Base-by-base conservation (phyloP, 2,113 vertebrate species). In the Plotosus lineatus region DNA sequence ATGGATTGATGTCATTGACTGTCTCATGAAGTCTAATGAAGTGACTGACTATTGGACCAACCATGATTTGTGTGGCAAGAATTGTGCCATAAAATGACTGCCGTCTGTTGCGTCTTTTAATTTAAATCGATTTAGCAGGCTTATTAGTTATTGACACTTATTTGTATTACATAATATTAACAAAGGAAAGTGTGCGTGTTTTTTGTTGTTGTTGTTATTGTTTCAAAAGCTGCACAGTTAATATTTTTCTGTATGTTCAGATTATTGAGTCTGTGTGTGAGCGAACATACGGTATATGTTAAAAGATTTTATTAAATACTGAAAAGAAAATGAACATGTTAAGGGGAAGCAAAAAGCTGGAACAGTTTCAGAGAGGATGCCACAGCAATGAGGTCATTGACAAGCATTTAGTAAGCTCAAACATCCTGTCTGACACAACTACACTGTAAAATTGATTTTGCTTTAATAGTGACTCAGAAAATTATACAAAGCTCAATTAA, bases 401-500 rank as follows among this genome's bases (percentile, higher is more conserved):
- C 77, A 79, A 80, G 46, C 80, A 72, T 46, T n/a, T 1, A 76
- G 44, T 55, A 79, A 63, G 63, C 56, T 79, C 31, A 42, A 73
- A 71, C 55, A 51, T 31, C 44, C 31, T 42, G 77, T 77, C 38
- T 80, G 71, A 77, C 51, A 71, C 50, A 78, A 56, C 56, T 82
- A 75, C 75, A 85, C 75, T 85, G 83, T 74, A 42, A 78, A 78
- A n/a, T 36, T 42, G 50, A 44, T 82, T 56, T 31, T 40, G 75
- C 36, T 78, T 66, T 50, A 31, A 44, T 44, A 60, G 36, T 55
- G 21, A 26, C 7, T 38, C 33, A 65, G 17, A 8, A 65, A 38
- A 36, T n/a, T 51, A 19, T 2, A 14, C 48, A 50, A 14, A 56
- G 36, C 21, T 46, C 23, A 68, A 73, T 58, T 50, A 15, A 8